Evolutionary conservation across 2,113 vertebrate species (phyloP), one percentile per base, ranked within the genome.

Genomic region (Phaethon lepturus): DNA sequence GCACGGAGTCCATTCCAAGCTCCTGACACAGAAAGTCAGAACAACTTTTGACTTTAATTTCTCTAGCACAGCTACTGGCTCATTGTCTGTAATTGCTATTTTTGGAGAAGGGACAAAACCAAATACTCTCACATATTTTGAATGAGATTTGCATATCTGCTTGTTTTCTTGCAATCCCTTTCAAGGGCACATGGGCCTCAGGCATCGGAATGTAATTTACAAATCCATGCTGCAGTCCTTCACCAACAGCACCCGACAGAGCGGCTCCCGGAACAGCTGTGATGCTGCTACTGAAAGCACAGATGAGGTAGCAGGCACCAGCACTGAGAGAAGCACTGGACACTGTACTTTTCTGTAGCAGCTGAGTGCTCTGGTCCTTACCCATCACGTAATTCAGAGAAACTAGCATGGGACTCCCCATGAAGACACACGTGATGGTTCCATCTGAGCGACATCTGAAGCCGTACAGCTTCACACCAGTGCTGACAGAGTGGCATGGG

Each of bases 391-490:
- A 75, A n/a, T 33, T 81, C 52, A 71, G 49, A 60, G 52, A 67
- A 92, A 52, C 2, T 17, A 78, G 20, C 4, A 10, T 17, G 13
- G 40, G 77, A 69, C 33, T 74, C 18, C 19, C 5, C n/a, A 8
- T 3, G 29, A 81, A 45, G 50, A 71, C 20, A 62, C 0, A 0
- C 0, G 2, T n/a, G 24, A 31, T 40, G 38, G 35, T 15, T 42
- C 59, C 12, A 9, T 5, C 26, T 50, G 31, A 33, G 50, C 6
- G 29, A n/a, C 19, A 52, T 42, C 1, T 15, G 66, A 78, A 79
- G 47, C 17, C 1, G 2, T 9, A 18, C 31, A 26, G 47, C 38
- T 71, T 85, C 33, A 40, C 25, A 13, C 18, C 26, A n/a, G 23
- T 6, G 28, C 69, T 85, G 60, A 67, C n/a, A 38, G 47, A 59